A percentile compares a stretch with the other conserved stretches of the same genome.
phyloP scores from a whole-genome alignment of 2,888 invertebrate genomes.

The Mythimna impura region DNA sequence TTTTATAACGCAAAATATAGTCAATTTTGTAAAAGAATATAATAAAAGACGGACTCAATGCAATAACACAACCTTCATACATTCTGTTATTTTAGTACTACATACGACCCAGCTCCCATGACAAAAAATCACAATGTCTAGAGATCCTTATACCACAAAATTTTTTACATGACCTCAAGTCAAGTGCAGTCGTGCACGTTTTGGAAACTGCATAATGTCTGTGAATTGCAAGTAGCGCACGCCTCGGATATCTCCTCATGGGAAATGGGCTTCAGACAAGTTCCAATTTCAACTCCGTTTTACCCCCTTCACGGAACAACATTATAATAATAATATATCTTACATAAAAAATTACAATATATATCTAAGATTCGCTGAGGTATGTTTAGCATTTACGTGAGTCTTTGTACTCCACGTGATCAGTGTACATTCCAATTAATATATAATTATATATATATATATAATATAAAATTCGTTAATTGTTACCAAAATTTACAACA shows the following conservation, averaged over 20 bases:
- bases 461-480: constrained; percentile 38
- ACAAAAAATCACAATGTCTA: constrained; percentile 13
- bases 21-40: constrained; percentile 34
- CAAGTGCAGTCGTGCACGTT: neutral
- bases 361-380: constrained; percentile 68
- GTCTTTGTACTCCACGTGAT: constrained; percentile 50
- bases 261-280: constrained; percentile 42
- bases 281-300: constrained; percentile 49
- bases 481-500: constrained; percentile 44
- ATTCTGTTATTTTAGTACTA: constrained; percentile 35
- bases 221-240: constrained; percentile 1
- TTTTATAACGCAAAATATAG: constrained; percentile 26
- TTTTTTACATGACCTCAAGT: neutral
- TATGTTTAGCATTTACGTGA: constrained; percentile 65
- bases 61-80: constrained; percentile 53
- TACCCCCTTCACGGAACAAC: constrained; percentile 53
- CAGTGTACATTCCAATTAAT: constrained; percentile 76
- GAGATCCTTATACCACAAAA: constrained; percentile 29
- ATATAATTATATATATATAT: constrained; percentile 33
- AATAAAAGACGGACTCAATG: constrained; percentile 58
- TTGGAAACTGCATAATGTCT: constrained; percentile 17
- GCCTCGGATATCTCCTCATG: constrained; percentile 28
- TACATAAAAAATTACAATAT: constrained; percentile 66
- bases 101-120: constrained; percentile 27
- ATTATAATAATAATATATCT: constrained; percentile 64